A percentile compares a stretch with the other conserved stretches of the same genome.
phyloP scores from a whole-genome alignment of 2,113 vertebrate species.

The Cisticola juncidis region DNA sequence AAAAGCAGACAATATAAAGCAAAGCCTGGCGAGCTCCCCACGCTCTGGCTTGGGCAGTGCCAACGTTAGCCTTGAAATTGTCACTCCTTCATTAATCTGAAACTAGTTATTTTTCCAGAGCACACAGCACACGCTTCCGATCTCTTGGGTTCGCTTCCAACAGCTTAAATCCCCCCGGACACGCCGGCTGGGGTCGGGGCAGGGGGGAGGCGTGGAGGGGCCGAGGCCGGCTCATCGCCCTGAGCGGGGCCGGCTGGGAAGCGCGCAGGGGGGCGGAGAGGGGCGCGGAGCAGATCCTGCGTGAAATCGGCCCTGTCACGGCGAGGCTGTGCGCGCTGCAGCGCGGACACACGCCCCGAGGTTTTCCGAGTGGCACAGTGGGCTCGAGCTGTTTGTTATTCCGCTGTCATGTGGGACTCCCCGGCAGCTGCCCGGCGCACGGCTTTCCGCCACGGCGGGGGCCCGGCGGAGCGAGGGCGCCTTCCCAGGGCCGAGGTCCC shows the following conservation, averaged over 20 bases:
- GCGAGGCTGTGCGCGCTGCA: neutral
- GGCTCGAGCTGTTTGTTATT: neutral
- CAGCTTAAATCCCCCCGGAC: slow-evolving; percentile 14
- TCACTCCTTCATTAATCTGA: slow-evolving; percentile 82
- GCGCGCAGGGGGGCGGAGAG: neutral
- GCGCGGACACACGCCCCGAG: neutral
- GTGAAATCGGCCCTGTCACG: slow-evolving; percentile 47
- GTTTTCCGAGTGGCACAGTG: neutral
- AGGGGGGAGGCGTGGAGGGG: neutral
- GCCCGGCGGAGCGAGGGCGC: neutral
- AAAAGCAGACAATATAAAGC: slow-evolving; percentile 81
- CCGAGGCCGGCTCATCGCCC: neutral
- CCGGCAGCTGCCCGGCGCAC: neutral
- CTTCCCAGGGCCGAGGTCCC: neutral
- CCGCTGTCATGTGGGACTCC: neutral
- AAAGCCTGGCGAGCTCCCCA: slow-evolving; percentile 79
- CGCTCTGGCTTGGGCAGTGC: slow-evolving; percentile 80
- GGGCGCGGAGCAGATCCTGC: neutral
- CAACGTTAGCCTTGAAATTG: slow-evolving; percentile 81
- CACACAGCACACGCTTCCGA: slow-evolving; percentile 74
- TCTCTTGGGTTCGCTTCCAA: slow-evolving; percentile 43
- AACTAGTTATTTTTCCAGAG: slow-evolving; percentile 71
- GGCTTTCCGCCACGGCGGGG: neutral
- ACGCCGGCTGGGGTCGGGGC: neutral
- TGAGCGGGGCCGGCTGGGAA: neutral